Conservation (phyloP, 1,140 invertebrate genomes). For the Manduca sexta region DNA sequence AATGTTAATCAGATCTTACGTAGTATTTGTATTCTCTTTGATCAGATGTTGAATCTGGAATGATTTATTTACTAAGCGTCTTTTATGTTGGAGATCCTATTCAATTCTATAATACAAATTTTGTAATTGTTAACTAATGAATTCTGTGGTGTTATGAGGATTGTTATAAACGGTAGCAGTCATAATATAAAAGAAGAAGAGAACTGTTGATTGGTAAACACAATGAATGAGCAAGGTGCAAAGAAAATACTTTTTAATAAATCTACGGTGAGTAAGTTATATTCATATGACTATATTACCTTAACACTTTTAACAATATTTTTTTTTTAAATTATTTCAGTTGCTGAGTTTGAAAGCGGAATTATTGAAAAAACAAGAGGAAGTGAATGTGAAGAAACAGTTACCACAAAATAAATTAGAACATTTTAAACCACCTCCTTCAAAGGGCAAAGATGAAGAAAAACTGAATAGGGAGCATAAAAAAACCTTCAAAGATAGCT, state of each 20-base stretch:
- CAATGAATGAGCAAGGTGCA: conserved; percentile 52
- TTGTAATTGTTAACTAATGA: too few species aligned
- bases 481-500: conserved; percentile 48
- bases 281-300: not conserved
- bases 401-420: conserved; percentile 60
- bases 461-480: conserved; percentile 32
- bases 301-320: not conserved
- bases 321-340: conserved; percentile 62
- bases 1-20: too few species aligned
- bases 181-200: too few species aligned
- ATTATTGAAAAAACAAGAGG: conserved; percentile 83
- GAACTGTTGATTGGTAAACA: not conserved
- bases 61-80: too few species aligned
- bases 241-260: conserved; percentile 68
- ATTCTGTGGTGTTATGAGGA: too few species aligned
- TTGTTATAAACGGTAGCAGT: too few species aligned
- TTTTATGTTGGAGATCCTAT: too few species aligned
- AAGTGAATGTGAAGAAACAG: conserved; percentile 78
- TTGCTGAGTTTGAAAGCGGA: conserved; percentile 83
- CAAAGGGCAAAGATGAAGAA: conserved; percentile 22
- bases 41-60: too few species aligned
- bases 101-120: too few species aligned
- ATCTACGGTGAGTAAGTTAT: conserved; percentile 50
- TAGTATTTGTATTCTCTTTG: too few species aligned
- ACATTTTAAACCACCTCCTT: conserved; percentile 43